Evolutionary conservation across 2,888 invertebrate genomes (phyloP).

Genomic region (Agrochola lychnidis): DNA sequence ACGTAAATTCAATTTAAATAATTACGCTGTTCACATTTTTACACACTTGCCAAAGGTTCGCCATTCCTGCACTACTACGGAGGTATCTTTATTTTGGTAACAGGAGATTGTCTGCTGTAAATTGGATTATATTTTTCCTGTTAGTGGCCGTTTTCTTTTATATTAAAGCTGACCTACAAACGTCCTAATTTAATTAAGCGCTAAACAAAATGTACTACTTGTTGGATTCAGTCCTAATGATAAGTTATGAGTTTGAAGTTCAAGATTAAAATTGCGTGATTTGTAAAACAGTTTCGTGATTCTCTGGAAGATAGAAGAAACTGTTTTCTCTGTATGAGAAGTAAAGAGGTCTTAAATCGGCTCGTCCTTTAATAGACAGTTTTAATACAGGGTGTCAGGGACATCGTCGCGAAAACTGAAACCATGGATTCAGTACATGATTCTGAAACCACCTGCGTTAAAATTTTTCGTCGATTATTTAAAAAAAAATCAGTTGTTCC

Average conservation of each 20-base stretch:
- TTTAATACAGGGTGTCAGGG: too few relatives aligned
- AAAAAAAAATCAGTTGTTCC: too few relatives aligned
- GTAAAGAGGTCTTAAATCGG: too few relatives aligned
- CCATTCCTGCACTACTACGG: not conserved
- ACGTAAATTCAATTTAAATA: not conserved
- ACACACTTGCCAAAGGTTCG: not conserved
- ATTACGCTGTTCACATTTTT: not conserved
- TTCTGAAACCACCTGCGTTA: too few relatives aligned
- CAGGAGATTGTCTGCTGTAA: conserved; percentile 32
- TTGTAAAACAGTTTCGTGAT: not conserved
- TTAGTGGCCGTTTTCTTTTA: conserved; percentile 40
- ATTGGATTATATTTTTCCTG: conserved; percentile 57
- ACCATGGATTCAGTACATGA: too few relatives aligned
- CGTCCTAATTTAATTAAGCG: conserved; percentile 37
- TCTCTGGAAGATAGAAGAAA: too few relatives aligned
- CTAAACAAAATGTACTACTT: conserved; percentile 32
- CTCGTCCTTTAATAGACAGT: too few relatives aligned
- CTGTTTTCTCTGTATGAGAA: too few relatives aligned
- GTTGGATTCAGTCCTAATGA: conserved; percentile 4
- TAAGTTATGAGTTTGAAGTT: not conserved
- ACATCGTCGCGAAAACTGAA: too few relatives aligned
- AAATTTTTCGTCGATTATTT: too few relatives aligned
- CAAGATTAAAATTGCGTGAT: conserved; percentile 1
- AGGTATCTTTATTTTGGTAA: conserved; percentile 30
- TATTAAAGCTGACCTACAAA: conserved; percentile 42